Evolutionary conservation across 2,113 vertebrate genomes (phyloP), one percentile per base, ranked within the genome.

Genomic region (Prunella himalayana): DNA sequence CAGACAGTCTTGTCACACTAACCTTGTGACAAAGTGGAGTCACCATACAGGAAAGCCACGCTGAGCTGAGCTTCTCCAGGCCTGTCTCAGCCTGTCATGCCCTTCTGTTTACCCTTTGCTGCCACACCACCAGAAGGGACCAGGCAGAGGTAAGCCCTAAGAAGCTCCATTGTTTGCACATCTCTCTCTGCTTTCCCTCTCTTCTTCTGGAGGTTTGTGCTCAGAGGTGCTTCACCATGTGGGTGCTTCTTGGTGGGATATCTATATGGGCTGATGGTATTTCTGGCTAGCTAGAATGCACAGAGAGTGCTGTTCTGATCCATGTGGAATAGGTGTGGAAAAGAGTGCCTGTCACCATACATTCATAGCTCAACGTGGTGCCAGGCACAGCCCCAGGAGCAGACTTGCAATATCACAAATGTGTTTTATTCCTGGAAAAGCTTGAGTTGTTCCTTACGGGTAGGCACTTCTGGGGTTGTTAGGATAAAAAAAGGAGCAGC

Each of bases 351-450:
- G 10, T 50, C 77, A 30, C 41, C 5, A 2, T 10, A 33, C 6
- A 7, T 57, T 53, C 2, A 0, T n/a, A 82, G 59, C 49, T 72
- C 39, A 51, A 13, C 0, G 0, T 54, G 20, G 28, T 30, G 49
- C 63, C 61, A 82, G 49, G 64, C 47, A 66, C 6, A 11, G 73
- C 18, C 61, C 53, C 21, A 49, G 61, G 15, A 70, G 15, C 27
- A 89, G 13, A 24, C 22, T 78, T 47, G 13, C 31, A 21, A 10
- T 75, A 68, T 53, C 37, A 56, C 20, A 71, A n/a, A 66, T 35
- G 13, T 45, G 10, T 6, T 71, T 92, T 80, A 78, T 82, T 89
- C 25, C 20, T 18, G 2, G 49, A 73, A 86, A 89, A 82, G 37
- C 37, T 86, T 20, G 17, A 41, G 19, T 17, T 53, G 11, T 28